Base-by-base conservation (phyloP, 2,113 vertebrate genomes). In the Nycticryphes semicollaris region DNA sequence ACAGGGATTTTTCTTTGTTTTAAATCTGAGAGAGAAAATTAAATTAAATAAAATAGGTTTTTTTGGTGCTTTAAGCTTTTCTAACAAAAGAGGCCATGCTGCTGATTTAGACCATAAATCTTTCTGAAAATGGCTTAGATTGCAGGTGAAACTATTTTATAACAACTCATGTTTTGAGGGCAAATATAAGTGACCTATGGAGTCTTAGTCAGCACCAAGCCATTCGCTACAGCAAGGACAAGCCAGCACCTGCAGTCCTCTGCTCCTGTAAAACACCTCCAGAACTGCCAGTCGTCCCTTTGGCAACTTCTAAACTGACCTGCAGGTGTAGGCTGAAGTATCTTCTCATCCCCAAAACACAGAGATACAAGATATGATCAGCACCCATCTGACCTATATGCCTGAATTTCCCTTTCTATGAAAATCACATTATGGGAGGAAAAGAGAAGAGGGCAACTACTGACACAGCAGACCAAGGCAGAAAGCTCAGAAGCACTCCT, bases 171-270 rank as follows among this genome's bases (percentile, higher is more conserved):
- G 84, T 89, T 89, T 91, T 87, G 73, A 96, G 90, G 77, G n/a
- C 68, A 96, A 93, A 45, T 92, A 2, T 67, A 94, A 78, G 80
- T 92, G 84, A 96, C 86, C 86, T 91, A 45, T 84, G 57, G 17
- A 92, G 37, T n/a, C 93, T 96, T 90, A 96, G 88, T 95, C 93
- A 97, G 96, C 92, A 91, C 15, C n/a, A 89, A 79, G 48, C 22
- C 19, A 24, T 60, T 62, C 1, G 3, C 62, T 69, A 62, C 39
- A 70, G 69, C 76, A 95, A 95, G 77, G 66, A 89, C 72, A 84
- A 94, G 23, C 6, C 41, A 80, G 83, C 95, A 97, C 92, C 94
- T 96, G 92, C 90, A 57, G 37, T 79, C 14, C 30, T 74, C 62
- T 87, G 33, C 15, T 56, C 33, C 17, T 57, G 27, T 66, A 41